Evolutionary conservation across 2,797 vertebrate species (phyloP), one percentile per base, ranked within the genome.

Genomic region (Synanceia verrucosa): DNA sequence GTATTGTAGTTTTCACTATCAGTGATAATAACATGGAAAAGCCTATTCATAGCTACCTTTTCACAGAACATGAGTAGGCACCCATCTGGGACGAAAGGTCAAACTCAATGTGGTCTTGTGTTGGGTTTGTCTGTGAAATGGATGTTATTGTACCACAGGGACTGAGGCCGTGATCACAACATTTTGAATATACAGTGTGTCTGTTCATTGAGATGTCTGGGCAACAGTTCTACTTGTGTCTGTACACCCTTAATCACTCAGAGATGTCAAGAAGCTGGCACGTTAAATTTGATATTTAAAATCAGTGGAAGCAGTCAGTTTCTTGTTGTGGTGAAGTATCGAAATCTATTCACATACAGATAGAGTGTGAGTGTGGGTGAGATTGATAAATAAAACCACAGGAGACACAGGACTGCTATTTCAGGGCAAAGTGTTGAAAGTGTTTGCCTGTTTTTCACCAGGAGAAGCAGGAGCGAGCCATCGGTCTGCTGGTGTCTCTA

Each of bases 401-500:
- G 28, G 31, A 50, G 19, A 55, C n/a, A 37, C n/a, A 43, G 19
- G 36, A 8, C 7, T 28, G 12, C 11, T 36, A 28, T 57, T 50
- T 37, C 28, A 53, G 53, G 31, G 21, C 47, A 24, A 62, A 8
- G n/a, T 43, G 19, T 60, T 43, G 2, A 21, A 58, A 39, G n/a
- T n/a, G n/a, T 48, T 41, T 66, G 10, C 19, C n/a, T 21, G 3
- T 14, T 46, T 16, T 23, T 28, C 24, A n/a, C 11, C 66, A 97
- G 96, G 96, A 97, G 81, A 94, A 90, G 24, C 95, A 95, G 61
- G 96, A 97, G 65, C 94, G 95, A 44, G 95, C 96, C 6, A 93
- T 97, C 41, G 96, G 97, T 26, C 89, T 96, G 69, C 93, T 97
- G 63, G 96, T 97, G 0, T 97, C 96, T 58, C 85, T 97, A 16